These are phyloP conservation scores for Pseudopleuronectes americanus DNA, from an alignment of 2,797 vertebrate species.

Conservation along the genomic window DNA sequence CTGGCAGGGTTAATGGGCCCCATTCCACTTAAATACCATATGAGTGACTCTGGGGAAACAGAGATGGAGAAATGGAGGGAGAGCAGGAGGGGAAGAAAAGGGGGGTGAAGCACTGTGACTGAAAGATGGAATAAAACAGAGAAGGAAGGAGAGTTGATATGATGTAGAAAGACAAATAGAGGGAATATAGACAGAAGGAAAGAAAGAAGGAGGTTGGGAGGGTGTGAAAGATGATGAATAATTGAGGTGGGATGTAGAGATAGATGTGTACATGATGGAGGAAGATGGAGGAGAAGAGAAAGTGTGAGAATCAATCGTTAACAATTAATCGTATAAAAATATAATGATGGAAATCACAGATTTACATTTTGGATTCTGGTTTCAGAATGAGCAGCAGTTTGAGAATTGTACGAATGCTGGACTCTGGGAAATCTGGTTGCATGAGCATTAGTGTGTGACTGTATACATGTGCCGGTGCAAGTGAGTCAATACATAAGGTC, in stretches of 20 bases:
- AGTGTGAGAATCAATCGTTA: neutral
- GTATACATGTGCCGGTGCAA: slow-evolving; percentile 1
- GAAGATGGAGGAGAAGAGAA: neutral
- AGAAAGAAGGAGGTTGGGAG: neutral
- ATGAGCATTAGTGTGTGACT: neutral
- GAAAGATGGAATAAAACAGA: slow-evolving; percentile 24
- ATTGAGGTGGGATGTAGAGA: slow-evolving; percentile 21
- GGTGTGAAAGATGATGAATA: slow-evolving; percentile 21
- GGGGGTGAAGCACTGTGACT: slow-evolving; percentile 9
- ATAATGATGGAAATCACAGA: neutral
- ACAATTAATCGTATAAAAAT: neutral
- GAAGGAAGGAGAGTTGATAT: slow-evolving; percentile 9
- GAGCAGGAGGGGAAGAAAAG: slow-evolving; percentile 17
- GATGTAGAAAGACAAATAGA: slow-evolving; percentile 18
- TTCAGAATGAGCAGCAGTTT: neutral
- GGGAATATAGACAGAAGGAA: neutral
- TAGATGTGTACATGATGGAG: slow-evolving; percentile 31
- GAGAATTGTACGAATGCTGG: neutral
- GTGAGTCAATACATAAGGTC: slow-evolving; percentile 18
- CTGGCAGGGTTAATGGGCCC: slow-evolving; percentile 89
- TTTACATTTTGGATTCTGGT: slow-evolving; percentile 1
- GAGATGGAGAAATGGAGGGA: slow-evolving; percentile 43
- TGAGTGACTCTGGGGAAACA: slow-evolving; percentile 83
- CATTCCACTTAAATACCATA: slow-evolving; percentile 86
- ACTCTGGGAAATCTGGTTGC: neutral